These are phyloP conservation scores for Glaucidium brasilianum DNA, from an alignment of 2,113 vertebrate genomes.

Conservation along the genomic window DNA sequence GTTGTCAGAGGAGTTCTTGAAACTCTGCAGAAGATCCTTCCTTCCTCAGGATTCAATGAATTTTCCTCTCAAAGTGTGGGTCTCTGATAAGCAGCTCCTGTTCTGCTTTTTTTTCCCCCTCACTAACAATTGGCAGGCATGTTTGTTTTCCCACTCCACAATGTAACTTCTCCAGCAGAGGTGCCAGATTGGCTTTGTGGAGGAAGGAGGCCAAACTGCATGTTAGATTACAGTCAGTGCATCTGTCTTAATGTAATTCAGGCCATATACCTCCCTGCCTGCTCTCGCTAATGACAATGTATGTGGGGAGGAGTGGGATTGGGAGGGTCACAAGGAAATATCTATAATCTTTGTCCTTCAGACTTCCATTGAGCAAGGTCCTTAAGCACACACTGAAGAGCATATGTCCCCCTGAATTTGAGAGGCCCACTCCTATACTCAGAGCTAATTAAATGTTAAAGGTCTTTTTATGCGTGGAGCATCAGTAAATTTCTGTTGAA, in stretches of 20 bases:
- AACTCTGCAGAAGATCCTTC: constrained; percentile 14
- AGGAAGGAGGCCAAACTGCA: neutral
- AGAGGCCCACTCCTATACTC: neutral
- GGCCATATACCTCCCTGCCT: neutral
- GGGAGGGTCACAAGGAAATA: neutral
- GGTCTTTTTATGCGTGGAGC: neutral
- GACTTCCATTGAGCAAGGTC: neutral
- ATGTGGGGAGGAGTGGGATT: rapidly evolving
- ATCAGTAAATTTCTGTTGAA: neutral
- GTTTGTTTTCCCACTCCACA: constrained; percentile 10
- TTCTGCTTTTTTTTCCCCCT: neutral
- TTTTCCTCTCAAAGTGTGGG: neutral
- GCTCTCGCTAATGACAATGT: neutral
- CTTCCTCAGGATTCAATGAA: neutral
- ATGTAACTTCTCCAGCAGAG: neutral
- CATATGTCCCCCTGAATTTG: neutral
- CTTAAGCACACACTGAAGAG: neutral
- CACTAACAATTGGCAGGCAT: neutral
- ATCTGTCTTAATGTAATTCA: neutral
- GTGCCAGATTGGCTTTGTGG: neutral
- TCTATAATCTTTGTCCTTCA: neutral
- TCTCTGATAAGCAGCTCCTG: constrained; percentile 1
- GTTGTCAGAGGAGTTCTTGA: neutral
- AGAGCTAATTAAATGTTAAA: neutral
- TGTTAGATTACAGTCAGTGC: neutral